Evolutionary conservation across 37 sponge, comb jelly and placozoan genomes (phyloP).

Genomic region (Lycopodina hypogea): DNA sequence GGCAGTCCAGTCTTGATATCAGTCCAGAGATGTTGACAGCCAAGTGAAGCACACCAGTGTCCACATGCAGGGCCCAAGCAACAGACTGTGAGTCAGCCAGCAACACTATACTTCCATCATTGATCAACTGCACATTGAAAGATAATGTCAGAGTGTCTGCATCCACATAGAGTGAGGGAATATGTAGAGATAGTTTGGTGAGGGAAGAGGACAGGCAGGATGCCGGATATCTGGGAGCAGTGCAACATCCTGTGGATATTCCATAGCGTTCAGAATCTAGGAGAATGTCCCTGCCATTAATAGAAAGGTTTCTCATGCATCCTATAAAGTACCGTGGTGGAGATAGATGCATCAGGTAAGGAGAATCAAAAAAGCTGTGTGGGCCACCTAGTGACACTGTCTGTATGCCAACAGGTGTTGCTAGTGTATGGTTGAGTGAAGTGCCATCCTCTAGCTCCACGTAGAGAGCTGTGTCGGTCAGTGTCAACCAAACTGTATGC

Average conservation of each 20-base stretch:
- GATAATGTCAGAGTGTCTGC: not conserved
- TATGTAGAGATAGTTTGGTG: not conserved
- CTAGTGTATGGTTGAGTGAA: not conserved
- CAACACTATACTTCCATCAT: constrained; percentile 7
- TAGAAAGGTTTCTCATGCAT: constrained; percentile 11
- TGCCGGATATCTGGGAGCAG: not conserved
- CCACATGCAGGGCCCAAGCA: not conserved
- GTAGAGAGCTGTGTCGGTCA: not conserved
- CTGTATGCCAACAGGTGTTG: not conserved
- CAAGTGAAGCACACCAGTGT: not conserved
- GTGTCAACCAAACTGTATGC: not conserved
- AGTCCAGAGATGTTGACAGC: not conserved
- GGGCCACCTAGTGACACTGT: constrained; percentile 11
- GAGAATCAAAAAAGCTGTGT: constrained; percentile 9
- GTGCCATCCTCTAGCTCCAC: not conserved
- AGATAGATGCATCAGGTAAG: not conserved
- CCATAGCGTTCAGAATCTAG: constrained; percentile 7
- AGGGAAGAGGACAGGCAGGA: constrained; percentile 4
- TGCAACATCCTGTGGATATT: constrained; percentile 18
- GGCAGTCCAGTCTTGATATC: not conserved
- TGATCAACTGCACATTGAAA: not conserved
- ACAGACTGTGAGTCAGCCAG: not conserved
- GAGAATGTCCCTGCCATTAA: not conserved
- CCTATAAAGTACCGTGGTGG: constrained; percentile 22
- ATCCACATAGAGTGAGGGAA: not conserved